Base-by-base conservation (phyloP, 2,888 invertebrate species). In the Microchrysa polita region DNA sequence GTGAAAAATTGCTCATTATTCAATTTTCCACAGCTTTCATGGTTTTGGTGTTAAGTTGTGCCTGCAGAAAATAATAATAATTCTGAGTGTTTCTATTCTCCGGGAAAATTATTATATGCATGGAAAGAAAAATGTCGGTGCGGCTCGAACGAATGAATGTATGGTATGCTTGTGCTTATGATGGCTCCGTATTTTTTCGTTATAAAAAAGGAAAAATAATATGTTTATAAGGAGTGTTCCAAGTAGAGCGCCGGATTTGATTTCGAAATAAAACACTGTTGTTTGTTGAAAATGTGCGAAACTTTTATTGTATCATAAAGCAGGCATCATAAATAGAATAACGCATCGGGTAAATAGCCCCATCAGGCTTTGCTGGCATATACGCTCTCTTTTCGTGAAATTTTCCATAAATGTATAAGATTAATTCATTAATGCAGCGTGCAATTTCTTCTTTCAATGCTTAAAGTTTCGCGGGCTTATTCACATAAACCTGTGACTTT, bases 1-100 rank as follows among this genome's bases (percentile, higher is more conserved):
- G 48, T 65, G 65, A 48, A 65, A 65, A 65, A 65, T 65, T 44
- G 22, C 65, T 65, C 65, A 48, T 65, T 65, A 65, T 65, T 65
- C 65, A 65, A 65, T 65, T 65, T 65, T 48, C 65, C 34, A 48
- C 65, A 65, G 48, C 65, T 65, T 65, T 65, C 65, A 65, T 16
- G 34, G 65, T 34, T 34, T n/a, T 34, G 34, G 61, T 61, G 61
- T 48, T 65, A 65, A 65, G 65, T 65, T 65, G n/a, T n/a, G 16
- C 23, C 48, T 23, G 48, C 48, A 65, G 48, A 65, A 65, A 65
- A 65, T 65, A 65, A 65, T 65, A 65, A 65, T 65, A 65, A 65
- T 48, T 65, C 22, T 22, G 48, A 65, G 48, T 48, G 55, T 55
- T 55, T 20, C 18, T 55, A 20, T 55, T 55, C 22, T 10, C 18